Base-by-base conservation (phyloP, 2,797 vertebrate species). In the Limnodromus scolopaceus region DNA sequence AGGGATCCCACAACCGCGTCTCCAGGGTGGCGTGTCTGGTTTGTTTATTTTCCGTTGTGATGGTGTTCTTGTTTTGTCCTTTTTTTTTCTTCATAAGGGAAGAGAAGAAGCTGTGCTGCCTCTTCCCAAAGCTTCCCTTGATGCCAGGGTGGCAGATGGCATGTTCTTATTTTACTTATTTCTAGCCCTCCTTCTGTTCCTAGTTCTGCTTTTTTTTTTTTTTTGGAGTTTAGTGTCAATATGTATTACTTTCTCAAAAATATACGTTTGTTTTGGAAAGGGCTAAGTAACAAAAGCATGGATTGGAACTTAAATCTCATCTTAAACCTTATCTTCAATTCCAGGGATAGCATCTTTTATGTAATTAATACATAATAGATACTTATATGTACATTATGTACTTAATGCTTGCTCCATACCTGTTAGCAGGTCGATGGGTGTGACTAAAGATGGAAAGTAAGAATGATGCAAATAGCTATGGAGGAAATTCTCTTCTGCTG, bases 251-350 rank as follows among this genome's bases (percentile, higher is more conserved):
- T 87, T 36, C 17, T 61, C 70, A 0, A 66, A 78, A 43, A 49
- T 48, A 13, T 2, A 4, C 1, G 1, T 43, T 20, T 70, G 5
- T 48, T 84, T 80, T 36, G 43, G 64, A 54, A 79, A 41, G 17
- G 10, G 4, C 23, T 41, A 2, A 39, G 27, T 60, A 48, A 14
- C 1, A 10, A 17, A 48, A 74, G 27, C 0, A 0, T 70, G 32
- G 24, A 11, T 61, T 0, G 1, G 12, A 54, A 41, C 34, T 75
- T 84, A 49, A 69, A 48, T 11, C 9, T 48, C 12, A 25, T n/a
- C 10, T 58, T n/a, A 24, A 69, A 23, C 2, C 16, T 36, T 19
- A 22, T 39, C 36, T 83, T 64, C 45, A 6, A 2, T 64, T 75
- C 19, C 30, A 66, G 53, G 25, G 57, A 3, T 58, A 14, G 36